These are phyloP conservation scores for Meloidogyne floridensis DNA, from an alignment of 1,140 invertebrate species.

Conservation along the genomic window DNA sequence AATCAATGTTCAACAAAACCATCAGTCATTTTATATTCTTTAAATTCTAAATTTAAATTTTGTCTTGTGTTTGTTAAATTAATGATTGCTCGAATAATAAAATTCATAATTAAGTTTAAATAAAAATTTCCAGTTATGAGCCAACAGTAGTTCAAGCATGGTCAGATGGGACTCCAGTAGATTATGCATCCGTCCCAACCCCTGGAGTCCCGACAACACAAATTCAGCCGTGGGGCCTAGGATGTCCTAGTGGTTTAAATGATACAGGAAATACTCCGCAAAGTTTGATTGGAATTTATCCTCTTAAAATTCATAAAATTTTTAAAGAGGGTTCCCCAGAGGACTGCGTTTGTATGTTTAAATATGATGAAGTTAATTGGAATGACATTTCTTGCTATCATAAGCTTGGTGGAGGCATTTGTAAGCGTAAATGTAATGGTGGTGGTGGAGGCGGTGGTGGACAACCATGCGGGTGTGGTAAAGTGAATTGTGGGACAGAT, in stretches of 20 bases:
- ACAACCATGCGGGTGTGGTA: background rate
- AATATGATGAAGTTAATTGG: background rate
- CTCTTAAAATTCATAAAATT: background rate
- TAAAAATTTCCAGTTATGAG: background rate
- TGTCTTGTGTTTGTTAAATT: too few relatives aligned
- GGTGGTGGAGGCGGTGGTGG: background rate
- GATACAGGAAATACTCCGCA: background rate
- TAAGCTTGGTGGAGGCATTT: background rate
- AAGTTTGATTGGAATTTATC: background rate
- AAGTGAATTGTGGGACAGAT: background rate
- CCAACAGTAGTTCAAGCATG: background rate
- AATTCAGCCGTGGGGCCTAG: background rate
- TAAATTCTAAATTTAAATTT: too few relatives aligned
- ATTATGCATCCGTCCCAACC: background rate
- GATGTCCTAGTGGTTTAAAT: background rate
- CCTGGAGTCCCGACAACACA: background rate
- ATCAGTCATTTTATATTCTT: too few relatives aligned
- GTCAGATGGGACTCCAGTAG: background rate
- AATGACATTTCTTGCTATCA: slow-evolving; percentile 1
- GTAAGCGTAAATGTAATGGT: background rate
- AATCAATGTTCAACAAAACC: too few relatives aligned
- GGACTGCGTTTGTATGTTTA: background rate
- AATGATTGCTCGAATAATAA: too few relatives aligned
- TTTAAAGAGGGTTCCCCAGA: background rate
- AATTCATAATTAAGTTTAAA: too few relatives aligned